phyloP scores from a whole-genome alignment of 1,140 invertebrate species.

The Heliothis subflexa region DNA sequence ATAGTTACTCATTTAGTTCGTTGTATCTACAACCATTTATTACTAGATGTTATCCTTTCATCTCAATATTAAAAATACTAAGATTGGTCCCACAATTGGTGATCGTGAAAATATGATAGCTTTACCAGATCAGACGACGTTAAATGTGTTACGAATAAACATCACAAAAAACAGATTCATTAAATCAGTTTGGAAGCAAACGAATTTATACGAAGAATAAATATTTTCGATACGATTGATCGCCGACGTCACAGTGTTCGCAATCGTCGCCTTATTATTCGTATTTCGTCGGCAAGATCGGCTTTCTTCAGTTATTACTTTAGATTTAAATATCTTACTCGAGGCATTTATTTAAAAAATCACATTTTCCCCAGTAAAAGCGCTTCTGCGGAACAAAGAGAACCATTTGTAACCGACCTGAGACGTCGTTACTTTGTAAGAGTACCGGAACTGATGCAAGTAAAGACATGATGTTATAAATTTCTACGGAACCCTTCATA shows the following conservation, averaged over 20 bases:
- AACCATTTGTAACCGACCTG: not conserved
- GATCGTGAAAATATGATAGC: no score
- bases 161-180: not conserved
- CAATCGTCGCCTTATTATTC: not conserved
- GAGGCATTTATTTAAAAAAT: slow-evolving; percentile 1
- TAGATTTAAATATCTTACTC: not conserved
- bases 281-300: not conserved
- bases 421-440: not conserved
- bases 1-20: no score
- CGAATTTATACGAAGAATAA: not conserved
- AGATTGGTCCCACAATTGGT: not conserved
- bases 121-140: not conserved
- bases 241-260: not conserved
- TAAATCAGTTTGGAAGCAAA: not conserved
- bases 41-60: not conserved
- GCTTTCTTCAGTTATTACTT: not conserved
- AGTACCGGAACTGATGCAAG: not conserved
- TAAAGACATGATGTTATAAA: not conserved
- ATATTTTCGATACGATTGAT: not conserved
- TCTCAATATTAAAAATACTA: not conserved
- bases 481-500: not conserved
- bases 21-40: no score
- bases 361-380: slow-evolving; percentile 1
- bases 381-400: slow-evolving; percentile 6
- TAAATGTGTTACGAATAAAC: not conserved